Evolutionary conservation across 1,140 invertebrate genomes (phyloP), one percentile per base, ranked within the genome.

Genomic region (Onthophagus taurus): DNA sequence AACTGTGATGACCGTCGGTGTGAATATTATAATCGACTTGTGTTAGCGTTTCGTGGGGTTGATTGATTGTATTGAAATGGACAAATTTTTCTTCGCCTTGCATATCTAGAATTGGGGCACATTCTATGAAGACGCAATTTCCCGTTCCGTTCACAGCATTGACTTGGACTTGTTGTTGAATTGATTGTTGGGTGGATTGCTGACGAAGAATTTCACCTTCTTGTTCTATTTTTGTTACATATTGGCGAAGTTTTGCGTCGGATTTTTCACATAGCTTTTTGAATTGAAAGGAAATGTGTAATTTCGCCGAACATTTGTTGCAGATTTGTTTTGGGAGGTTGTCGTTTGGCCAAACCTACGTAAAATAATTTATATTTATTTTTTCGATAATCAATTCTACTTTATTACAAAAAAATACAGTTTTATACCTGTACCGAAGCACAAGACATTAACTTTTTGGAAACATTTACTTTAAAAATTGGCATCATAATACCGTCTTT

Each of bases 281-380:
- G 39, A 68, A 67, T 48, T 67, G 64, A 49, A 61, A 67, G 0
- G 63, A 59, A 36, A 67, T 64, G 42, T 68, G 64, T 36, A 68
- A 47, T 46, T 65, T 66, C 8, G 64, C 60, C n/a, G 57, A 55
- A 50, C 66, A 68, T 47, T 61, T 65, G 37, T 64, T 61, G 45
- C 66, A 68, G 13, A 68, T 66, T 51, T 68, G 66, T 13, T 53
- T 48, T 14, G 66, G 66, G 14, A 68, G 42, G 17, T 61, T 60
- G 52, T 68, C 66, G 53, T 66, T 65, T 49, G 60, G 65, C 65
- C 66, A 67, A 20, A 67, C 66, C 66, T 68, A 17, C n/a, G 6
- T 3, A 33, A 46, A 41, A 17, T 20, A 31, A 45, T 23, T 26
- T 30, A 47, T 45, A 19, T 18, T 20, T 26, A 31, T 6, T 6